Evolutionary conservation across 1,140 invertebrate species (phyloP), one percentile per base, ranked within the genome.

Genomic region (Sinonovacula constricta): DNA sequence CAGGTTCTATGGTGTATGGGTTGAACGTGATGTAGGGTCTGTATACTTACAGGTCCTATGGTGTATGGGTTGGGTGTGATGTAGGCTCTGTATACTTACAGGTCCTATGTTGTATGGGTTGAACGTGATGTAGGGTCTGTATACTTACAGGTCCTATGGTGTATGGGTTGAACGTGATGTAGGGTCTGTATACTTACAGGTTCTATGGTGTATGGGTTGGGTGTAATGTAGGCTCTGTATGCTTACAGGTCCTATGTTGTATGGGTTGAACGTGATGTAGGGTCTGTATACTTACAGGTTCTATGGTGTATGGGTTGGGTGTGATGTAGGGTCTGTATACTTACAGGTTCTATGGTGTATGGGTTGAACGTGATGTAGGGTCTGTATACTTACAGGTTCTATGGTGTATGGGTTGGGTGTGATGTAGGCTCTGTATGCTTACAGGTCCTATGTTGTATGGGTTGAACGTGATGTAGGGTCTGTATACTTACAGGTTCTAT

Each of bases 321-420:
- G 31, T 31, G 4, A 31, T 60, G 30, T 60, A 60, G 24, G 57
- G 57, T 2, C 4, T 26, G 4, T 2, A 3, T 2, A 7, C 57
- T 62, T 62, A 62, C 59, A 31, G 59, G 34, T 33, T 62, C 59
- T 62, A 62, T 62, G 59, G 30, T 62, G 5, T 4, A 60, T 45
- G 39, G 39, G 39, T 4, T 60, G 4, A 1, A 34, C 33, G 59
- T 28, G 28, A 62, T 62, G 33, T 62, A 34, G 59, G 30, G n/a
- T 1, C 59, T 7, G 5, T 22, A 34, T 22, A 31, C 34, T 33
- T 62, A 62, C 26, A 7, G 26, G 30, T 28, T 28, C 34, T 15
- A 12, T 60, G 18, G 59, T 62, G 34, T 62, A 62, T 62, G 59
- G 59, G 14, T 7, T 62, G 39, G 39, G 39, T 45, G 39, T 45